Evolutionary conservation across 1,140 invertebrate species (phyloP).

Genomic region (Nautilus pompilius): DNA sequence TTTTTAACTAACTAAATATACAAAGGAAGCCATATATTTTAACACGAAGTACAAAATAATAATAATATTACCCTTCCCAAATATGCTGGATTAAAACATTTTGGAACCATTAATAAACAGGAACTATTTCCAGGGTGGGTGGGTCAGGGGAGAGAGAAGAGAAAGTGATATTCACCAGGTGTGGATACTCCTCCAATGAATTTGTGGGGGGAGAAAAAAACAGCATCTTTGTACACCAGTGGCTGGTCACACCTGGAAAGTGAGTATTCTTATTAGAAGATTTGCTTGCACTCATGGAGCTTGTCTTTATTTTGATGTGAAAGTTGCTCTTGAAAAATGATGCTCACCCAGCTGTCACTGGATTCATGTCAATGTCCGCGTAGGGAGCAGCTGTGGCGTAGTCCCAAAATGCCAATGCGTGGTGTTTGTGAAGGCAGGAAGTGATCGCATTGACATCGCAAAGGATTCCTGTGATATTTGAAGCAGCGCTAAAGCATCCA

Average conservation of each 20-base stretch:
- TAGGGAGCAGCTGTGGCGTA: constrained; percentile 84
- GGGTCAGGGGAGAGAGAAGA: too few species aligned
- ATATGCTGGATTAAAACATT: too few species aligned
- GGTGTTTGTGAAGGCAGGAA: constrained; percentile 75
- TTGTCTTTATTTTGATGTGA: not conserved
- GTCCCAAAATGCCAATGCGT: constrained; percentile 82
- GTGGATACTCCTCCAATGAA: constrained; percentile 87
- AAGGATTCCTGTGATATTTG: constrained; percentile 85
- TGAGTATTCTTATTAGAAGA: not conserved
- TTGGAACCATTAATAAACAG: too few species aligned
- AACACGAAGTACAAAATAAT: too few species aligned
- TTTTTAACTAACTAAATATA: too few species aligned
- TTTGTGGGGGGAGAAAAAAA: constrained; percentile 88
- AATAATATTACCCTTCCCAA: too few species aligned
- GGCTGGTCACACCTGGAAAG: constrained; percentile 58
- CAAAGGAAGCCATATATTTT: too few species aligned
- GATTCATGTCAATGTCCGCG: constrained; percentile 82
- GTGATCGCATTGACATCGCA: constrained; percentile 81
- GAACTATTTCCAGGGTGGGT: too few species aligned
- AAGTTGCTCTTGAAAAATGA: not conserved
- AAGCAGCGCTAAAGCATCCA: constrained; percentile 83
- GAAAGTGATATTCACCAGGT: too few species aligned
- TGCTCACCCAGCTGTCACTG: constrained; percentile 63
- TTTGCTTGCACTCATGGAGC: not conserved
- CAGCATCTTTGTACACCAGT: constrained; percentile 79